A percentile compares a stretch with the other conserved stretches of the same genome.
These are phyloP conservation scores for Metallyticus violacea DNA, from an alignment of 2,888 invertebrate species.

Conservation along the genomic window DNA sequence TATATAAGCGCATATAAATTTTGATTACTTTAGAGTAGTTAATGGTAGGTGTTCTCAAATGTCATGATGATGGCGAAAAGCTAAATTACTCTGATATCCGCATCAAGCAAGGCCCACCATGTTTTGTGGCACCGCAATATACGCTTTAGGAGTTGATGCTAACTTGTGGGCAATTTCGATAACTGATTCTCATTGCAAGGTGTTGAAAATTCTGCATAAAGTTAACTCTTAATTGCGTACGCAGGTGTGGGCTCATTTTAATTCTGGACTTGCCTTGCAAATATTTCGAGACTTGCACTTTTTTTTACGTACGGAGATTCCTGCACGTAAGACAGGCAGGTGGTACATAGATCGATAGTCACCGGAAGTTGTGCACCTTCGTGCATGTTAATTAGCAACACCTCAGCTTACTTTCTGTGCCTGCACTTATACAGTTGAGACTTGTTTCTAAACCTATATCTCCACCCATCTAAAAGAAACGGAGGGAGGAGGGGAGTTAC, in stretches of 20 bases:
- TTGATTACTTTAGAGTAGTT: not conserved
- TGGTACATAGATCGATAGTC: not conserved
- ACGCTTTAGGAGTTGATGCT: not conserved
- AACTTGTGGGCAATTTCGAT: not conserved
- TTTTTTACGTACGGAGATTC: not conserved
- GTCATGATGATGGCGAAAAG: not conserved
- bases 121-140: not conserved
- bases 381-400: not conserved
- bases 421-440: not conserved
- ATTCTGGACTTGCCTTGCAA: not conserved
- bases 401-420: not conserved
- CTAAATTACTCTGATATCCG: not conserved
- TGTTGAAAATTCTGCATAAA: not conserved
- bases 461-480: not conserved
- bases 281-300: not conserved
- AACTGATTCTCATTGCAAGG: not conserved
- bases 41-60: not conserved
- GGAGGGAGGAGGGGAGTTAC: no score
- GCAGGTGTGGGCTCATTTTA: not conserved
- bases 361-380: not conserved
- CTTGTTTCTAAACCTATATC: not conserved
- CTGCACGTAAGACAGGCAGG: not conserved
- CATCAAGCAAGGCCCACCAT: not conserved
- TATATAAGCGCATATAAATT: not conserved
- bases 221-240: not conserved